Evolutionary conservation across 2,888 invertebrate species (phyloP).

Genomic region (Lithophane leautieri): DNA sequence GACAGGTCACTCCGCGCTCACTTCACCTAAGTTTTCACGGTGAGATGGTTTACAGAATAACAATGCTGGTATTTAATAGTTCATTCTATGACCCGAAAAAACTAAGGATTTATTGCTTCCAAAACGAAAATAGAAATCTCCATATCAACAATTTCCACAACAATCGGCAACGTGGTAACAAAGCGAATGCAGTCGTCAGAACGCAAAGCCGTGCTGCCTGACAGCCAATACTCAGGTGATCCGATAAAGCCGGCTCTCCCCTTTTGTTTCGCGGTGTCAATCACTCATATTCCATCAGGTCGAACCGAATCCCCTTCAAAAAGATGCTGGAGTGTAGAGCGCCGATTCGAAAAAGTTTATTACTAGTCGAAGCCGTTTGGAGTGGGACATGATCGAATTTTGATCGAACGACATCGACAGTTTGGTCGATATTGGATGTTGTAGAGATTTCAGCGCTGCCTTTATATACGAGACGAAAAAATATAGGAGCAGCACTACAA

Average conservation of each 20-base stretch:
- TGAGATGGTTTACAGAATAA: too few relatives aligned
- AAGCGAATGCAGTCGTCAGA: conserved; percentile 22
- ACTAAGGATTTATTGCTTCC: neutral
- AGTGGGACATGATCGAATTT: conserved; percentile 39
- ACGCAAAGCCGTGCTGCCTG: conserved; percentile 22
- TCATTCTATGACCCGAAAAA: neutral
- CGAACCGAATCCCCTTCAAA: conserved; percentile 38
- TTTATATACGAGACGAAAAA: neutral
- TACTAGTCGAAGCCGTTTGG: conserved; percentile 13
- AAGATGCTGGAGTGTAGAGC: conserved; percentile 19
- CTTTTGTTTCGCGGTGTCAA: conserved; percentile 57
- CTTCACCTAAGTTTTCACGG: too few relatives aligned
- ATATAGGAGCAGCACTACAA: neutral
- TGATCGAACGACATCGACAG: conserved; percentile 9
- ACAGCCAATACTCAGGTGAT: conserved; percentile 55
- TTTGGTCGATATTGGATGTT: neutral
- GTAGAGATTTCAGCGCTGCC: neutral
- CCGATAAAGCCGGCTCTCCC: conserved; percentile 32
- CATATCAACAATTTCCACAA: neutral
- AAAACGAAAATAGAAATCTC: neutral
- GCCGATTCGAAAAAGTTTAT: conserved; percentile 39
- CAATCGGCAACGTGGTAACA: neutral
- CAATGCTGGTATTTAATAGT: too few relatives aligned
- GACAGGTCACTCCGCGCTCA: too few relatives aligned
- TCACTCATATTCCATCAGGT: conserved; percentile 58